These are phyloP conservation scores for Zhuqinia jingwanae DNA, from an alignment of 2,888 invertebrate species.

Conservation along the genomic window DNA sequence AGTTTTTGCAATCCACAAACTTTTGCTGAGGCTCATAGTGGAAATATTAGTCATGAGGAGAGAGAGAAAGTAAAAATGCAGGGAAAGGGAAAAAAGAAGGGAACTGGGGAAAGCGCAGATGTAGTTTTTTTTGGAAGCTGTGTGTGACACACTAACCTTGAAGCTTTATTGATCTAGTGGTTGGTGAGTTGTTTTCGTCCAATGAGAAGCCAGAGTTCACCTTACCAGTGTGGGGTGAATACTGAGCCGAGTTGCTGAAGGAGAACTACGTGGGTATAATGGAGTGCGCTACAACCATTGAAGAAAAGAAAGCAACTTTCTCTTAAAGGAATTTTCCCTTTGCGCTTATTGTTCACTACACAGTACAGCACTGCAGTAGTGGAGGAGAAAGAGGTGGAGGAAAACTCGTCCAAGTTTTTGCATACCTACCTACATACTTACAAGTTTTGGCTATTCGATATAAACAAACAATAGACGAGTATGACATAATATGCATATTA, in stretches of 20 bases:
- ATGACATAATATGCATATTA: too few species aligned
- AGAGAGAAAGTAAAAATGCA: slow-evolving; percentile 57
- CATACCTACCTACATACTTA: too few species aligned
- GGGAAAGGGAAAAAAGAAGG: slow-evolving; percentile 35
- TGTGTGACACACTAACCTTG: slow-evolving; percentile 78
- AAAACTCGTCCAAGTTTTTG: background rate
- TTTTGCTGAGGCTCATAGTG: slow-evolving; percentile 15
- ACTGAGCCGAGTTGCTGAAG: background rate
- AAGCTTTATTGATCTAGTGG: slow-evolving; percentile 73
- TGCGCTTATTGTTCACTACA: background rate
- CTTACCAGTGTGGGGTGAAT: background rate
- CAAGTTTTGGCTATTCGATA: too few species aligned
- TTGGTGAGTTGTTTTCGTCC: slow-evolving; percentile 33
- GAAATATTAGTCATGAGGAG: slow-evolving; percentile 45
- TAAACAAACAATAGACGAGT: too few species aligned
- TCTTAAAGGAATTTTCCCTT: background rate
- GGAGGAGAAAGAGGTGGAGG: background rate
- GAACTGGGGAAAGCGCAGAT: slow-evolving; percentile 70
- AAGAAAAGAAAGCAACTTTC: background rate
- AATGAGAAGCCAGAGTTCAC: slow-evolving; percentile 55
- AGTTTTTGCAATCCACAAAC: background rate
- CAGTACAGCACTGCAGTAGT: too few species aligned
- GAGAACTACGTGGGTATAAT: background rate
- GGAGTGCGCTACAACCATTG: background rate
- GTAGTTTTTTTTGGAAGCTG: slow-evolving; percentile 68